Evolutionary conservation across 1,140 invertebrate genomes (phyloP).

Genomic region (Drosophila santomea): DNA sequence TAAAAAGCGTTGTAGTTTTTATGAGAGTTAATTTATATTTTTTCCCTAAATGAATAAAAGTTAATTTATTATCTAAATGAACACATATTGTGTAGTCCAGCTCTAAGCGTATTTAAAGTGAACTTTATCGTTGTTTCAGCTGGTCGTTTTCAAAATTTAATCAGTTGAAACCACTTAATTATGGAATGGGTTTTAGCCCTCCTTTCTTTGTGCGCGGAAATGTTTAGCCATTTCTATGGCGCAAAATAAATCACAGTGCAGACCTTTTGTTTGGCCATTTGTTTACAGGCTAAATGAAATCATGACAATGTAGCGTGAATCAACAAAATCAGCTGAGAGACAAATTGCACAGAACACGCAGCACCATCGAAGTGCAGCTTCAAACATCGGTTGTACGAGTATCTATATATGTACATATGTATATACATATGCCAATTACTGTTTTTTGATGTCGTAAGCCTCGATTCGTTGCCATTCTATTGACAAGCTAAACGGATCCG

Average conservation of each 20-base stretch:
- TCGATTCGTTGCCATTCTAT: conserved; percentile 26
- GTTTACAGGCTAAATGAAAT: conserved; percentile 72
- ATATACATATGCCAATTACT: conserved; percentile 69
- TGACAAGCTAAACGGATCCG: conserved; percentile 57
- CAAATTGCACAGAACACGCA: conserved; percentile 61
- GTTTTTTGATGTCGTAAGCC: conserved; percentile 55
- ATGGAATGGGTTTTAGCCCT: conserved; percentile 28
- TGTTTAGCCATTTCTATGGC: conserved; percentile 43
- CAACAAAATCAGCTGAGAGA: conserved; percentile 61
- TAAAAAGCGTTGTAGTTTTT: conserved; percentile 5
- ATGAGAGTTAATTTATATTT: conserved; percentile 12
- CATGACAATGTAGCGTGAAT: conserved; percentile 62
- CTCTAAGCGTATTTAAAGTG: conserved; percentile 12
- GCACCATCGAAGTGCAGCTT: conserved; percentile 8
- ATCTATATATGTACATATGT: conserved; percentile 24
- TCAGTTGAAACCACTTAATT: conserved; percentile 70
- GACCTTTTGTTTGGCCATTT: conserved; percentile 45
- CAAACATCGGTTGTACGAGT: conserved; percentile 9
- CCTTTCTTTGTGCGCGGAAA: conserved; percentile 23
- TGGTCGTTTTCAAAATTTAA: conserved; percentile 40
- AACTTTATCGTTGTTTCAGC: conserved; percentile 1
- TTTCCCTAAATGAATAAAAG: conserved; percentile 4
- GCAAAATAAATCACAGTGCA: conserved; percentile 58
- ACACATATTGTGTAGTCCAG: conserved; percentile 7
- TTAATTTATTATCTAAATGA: conserved; percentile 52